Evolutionary conservation across 2,888 invertebrate genomes (phyloP).

Genomic region (Eupithecia exiguata): DNA sequence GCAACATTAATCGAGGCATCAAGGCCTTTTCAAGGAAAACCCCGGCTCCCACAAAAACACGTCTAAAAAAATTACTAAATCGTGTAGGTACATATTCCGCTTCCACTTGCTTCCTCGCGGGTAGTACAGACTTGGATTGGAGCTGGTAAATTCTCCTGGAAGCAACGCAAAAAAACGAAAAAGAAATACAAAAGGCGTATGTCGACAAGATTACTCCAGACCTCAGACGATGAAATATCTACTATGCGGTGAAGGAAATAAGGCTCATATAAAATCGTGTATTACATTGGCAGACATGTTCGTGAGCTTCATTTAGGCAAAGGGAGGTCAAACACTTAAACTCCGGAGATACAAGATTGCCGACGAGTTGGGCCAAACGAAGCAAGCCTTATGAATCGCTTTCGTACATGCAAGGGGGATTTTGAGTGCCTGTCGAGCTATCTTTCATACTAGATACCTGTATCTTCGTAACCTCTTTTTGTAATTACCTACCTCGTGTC

Average conservation of each 20-base stretch:
- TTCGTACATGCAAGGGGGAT: slow-evolving; percentile 68
- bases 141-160: slow-evolving; percentile 73
- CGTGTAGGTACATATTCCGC: slow-evolving; percentile 49
- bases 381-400: slow-evolving; percentile 76
- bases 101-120: slow-evolving; percentile 57
- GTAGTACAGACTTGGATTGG: slow-evolving; percentile 69
- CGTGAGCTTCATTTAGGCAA: slow-evolving; percentile 78
- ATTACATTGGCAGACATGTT: slow-evolving; percentile 63
- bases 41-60: slow-evolving; percentile 39
- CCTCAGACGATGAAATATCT: slow-evolving; percentile 50
- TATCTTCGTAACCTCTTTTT: slow-evolving; percentile 44
- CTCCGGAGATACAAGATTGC: slow-evolving; percentile 79
- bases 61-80: slow-evolving; percentile 51
- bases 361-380: slow-evolving; percentile 77
- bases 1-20: slow-evolving; percentile 38
- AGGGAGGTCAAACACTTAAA: slow-evolving; percentile 80
- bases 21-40: slow-evolving; percentile 41
- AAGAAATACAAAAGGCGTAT: slow-evolving; percentile 76
- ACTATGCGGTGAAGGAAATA: slow-evolving; percentile 55
- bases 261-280: slow-evolving; percentile 53
- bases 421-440: slow-evolving; percentile 57
- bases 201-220: slow-evolving; percentile 56
- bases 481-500: slow-evolving; percentile 28
- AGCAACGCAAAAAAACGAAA: slow-evolving; percentile 69
- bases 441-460: slow-evolving; percentile 52